Evolutionary conservation across 2,888 invertebrate species (phyloP), one percentile per base, ranked within the genome.

Genomic region (Harpagoxenus sublaevis): DNA sequence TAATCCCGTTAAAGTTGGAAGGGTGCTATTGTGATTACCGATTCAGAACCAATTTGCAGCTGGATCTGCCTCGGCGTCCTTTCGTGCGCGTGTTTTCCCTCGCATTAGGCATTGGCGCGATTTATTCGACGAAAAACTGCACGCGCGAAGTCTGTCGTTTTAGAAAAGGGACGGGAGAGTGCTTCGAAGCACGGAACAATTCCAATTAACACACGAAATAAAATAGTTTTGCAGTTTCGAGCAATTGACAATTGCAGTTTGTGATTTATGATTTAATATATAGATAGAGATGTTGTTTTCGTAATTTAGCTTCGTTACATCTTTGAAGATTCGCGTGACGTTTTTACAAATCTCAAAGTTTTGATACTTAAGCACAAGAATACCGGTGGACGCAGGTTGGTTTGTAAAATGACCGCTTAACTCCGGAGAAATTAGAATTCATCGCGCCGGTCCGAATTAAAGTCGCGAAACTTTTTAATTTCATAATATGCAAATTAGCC

Each of bases 401-500:
- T 78, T 78, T 74, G 85, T 55, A 82, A 81, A 84, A 82, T 62
- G 57, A 68, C 66, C 71, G 45, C 73, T 82, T 84, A 83, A 74
- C 85, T 87, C 23, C 70, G 85, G 85, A 86, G 85, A 92, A 92
- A 92, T 93, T 91, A 92, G 87, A 86, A 92, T 92, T 92, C 92
- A 92, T 88, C 84, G 86, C 82, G 65, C 83, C 85, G 85, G 86
- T 74, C 73, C 88, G 88, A 90, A 92, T 92, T 92, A 90, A 90
- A 91, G 88, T 88, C 74, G 90, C 84, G 91, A 88, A 92, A 91
- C 85, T 90, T 91, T 93, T 92, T 91, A 92, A 92, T 93, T 93
- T 91, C 89, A 89, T 91, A 90, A 92, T 91, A 92, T 92, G 93
- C 91, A 92, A 91, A 93, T 93, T 89, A 90, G 91, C 88, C 85